Percentiles rank a stretch among this genome's conserved stretches.
phyloP scores from a whole-genome alignment of 1,140 invertebrate genomes.

The Ostrea denselamellosa region DNA sequence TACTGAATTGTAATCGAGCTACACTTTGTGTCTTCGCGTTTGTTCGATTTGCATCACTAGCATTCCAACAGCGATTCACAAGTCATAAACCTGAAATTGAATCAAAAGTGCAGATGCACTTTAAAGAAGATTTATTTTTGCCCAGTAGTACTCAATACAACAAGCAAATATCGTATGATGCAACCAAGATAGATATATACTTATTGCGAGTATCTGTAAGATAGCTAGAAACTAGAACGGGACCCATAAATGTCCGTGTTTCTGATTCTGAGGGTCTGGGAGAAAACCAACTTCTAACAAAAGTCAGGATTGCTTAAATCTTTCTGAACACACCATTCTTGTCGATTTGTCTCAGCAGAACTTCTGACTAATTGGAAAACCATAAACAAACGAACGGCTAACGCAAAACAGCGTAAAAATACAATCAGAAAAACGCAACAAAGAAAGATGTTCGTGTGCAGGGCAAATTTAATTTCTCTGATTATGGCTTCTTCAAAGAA shows the following conservation, averaged over 20 bases:
- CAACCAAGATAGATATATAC: background rate
- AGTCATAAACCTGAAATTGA: background rate
- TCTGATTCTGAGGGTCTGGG: background rate
- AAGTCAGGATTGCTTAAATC: background rate
- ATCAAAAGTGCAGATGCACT: background rate
- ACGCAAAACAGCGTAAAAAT: slow-evolving; percentile 3
- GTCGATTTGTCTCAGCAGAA: background rate
- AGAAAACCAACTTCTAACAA: slow-evolving; percentile 10
- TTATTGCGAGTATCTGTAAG: background rate
- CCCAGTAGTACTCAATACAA: background rate
- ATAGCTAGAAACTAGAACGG: background rate
- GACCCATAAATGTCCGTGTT: background rate
- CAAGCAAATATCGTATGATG: background rate
- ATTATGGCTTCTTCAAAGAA: slow-evolving; percentile 31
- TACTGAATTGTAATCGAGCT: background rate
- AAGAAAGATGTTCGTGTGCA: background rate
- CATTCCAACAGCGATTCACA: background rate
- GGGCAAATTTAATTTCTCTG: slow-evolving; percentile 20
- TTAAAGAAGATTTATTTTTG: background rate
- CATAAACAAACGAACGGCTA: slow-evolving; percentile 12
- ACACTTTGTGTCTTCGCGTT: background rate
- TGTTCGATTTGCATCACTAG: background rate
- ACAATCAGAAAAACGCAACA: slow-evolving; percentile 6
- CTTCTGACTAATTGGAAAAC: slow-evolving; percentile 32
- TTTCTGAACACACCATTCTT: slow-evolving; percentile 26